Percentiles rank a stretch among this genome's conserved stretches.
These are phyloP conservation scores for Lutjanus argentimaculatus DNA, from an alignment of 2,797 vertebrate species.

Conservation along the genomic window DNA sequence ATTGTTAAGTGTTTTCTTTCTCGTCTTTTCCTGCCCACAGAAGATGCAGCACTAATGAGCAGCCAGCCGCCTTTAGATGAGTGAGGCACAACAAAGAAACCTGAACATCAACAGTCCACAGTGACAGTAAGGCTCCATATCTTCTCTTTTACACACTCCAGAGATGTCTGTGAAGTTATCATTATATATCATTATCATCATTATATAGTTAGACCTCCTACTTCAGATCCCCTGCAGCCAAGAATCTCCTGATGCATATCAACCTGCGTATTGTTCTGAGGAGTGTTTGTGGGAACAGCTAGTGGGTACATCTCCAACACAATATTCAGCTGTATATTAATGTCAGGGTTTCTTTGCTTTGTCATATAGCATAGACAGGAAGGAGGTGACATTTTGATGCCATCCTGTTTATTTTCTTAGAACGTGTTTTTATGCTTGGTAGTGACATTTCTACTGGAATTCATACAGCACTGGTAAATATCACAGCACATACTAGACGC, in stretches of 20 bases:
- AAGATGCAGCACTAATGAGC: slow-evolving; percentile 63
- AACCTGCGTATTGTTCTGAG: slow-evolving; percentile 24
- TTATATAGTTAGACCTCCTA: background rate
- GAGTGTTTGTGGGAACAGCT: background rate
- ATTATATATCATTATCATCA: slow-evolving; percentile 15
- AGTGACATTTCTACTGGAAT: background rate
- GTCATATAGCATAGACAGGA: slow-evolving; percentile 20
- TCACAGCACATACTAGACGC: background rate
- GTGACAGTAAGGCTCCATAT: slow-evolving; percentile 66
- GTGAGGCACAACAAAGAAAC: slow-evolving; percentile 57
- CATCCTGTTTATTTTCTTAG: slow-evolving; percentile 27
- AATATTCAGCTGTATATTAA: slow-evolving; percentile 1
- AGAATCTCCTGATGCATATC: slow-evolving; percentile 6
- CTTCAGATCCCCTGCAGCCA: background rate
- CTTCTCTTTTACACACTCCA: slow-evolving; percentile 7
- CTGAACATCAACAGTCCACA: slow-evolving; percentile 60
- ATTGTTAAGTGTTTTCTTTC: slow-evolving; percentile 17
- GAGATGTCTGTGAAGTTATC: slow-evolving; percentile 8
- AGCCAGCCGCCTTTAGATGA: slow-evolving; percentile 70
- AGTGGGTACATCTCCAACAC: slow-evolving; percentile 1
- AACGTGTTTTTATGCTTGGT: background rate
- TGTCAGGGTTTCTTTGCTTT: slow-evolving; percentile 20
- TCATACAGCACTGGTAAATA: background rate
- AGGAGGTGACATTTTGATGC: slow-evolving; percentile 33
- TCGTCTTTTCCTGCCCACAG: slow-evolving; percentile 51